Percentiles rank a stretch among this genome's conserved stretches.
Evolutionary conservation across 2,797 vertebrate species (phyloP).

Genomic region (Mormyrus proboscirostris): DNA sequence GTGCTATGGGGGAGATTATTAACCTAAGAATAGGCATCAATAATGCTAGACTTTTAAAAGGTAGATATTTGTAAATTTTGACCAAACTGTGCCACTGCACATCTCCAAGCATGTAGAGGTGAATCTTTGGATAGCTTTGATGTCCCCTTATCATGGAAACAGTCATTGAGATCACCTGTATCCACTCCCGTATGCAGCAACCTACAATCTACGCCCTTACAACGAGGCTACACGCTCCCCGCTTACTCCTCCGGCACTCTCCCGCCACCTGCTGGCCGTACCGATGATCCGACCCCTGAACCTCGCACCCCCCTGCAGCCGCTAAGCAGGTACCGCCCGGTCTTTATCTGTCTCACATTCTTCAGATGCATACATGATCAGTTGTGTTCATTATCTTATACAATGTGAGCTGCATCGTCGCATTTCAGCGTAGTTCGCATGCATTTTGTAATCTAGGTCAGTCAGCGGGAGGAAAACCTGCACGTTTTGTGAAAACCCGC

Average conservation of each 20-base stretch:
- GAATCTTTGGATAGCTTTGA: slow-evolving; percentile 88
- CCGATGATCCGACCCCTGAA: slow-evolving; percentile 14
- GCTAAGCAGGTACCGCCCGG: slow-evolving; percentile 61
- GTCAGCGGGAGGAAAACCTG: slow-evolving; percentile 82
- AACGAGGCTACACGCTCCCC: slow-evolving; percentile 69
- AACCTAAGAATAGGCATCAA: neutral
- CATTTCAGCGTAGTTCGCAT: neutral
- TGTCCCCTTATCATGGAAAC: slow-evolving; percentile 49
- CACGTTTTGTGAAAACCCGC: slow-evolving; percentile 78
- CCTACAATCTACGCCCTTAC: slow-evolving; percentile 53
- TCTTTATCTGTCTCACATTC: neutral
- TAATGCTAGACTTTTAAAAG: neutral
- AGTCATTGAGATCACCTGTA: slow-evolving; percentile 39
- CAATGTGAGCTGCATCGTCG: neutral
- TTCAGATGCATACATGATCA: neutral
- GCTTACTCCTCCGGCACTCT: slow-evolving; percentile 42
- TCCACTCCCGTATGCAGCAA: slow-evolving; percentile 36
- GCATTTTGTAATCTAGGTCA: slow-evolving; percentile 64
- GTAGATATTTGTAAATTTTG: neutral
- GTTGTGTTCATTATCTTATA: neutral
- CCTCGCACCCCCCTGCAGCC: slow-evolving; percentile 28
- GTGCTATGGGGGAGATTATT: neutral
- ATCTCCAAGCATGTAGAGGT: slow-evolving; percentile 57
- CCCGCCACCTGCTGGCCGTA: neutral
- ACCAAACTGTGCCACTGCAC: neutral